Conservation (phyloP, 1,140 invertebrate species). For the Littorina saxatilis region DNA sequence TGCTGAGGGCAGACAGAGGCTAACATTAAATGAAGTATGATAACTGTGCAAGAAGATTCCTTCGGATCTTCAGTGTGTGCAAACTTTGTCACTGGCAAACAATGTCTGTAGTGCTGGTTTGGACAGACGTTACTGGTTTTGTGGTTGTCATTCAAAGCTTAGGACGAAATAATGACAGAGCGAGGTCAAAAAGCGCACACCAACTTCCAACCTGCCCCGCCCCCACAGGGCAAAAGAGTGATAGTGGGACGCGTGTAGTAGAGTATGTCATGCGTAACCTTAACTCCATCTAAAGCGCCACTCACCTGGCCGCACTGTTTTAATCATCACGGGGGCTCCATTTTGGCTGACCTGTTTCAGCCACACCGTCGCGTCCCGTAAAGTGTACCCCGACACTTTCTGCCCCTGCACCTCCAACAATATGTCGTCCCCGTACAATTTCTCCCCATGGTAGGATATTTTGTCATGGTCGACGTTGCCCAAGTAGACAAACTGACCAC, state of each 20-base stretch:
- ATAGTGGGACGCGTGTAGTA: constrained; percentile 13
- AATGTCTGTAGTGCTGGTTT: no score
- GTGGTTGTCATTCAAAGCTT: no score
- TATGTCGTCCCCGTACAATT: constrained; percentile 76
- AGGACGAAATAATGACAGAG: no score
- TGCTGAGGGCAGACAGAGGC: no score
- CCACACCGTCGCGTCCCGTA: constrained; percentile 79
- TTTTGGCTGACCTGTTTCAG: constrained; percentile 80
- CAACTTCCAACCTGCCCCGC: background rate
- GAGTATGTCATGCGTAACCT: constrained; percentile 26
- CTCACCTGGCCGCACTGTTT: constrained; percentile 79
- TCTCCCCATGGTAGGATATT: constrained; percentile 76
- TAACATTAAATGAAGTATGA: no score
- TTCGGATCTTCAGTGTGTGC: no score
- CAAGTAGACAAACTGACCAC: constrained; percentile 79
- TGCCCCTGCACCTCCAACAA: constrained; percentile 82
- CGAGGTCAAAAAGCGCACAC: background rate
- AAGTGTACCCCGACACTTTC: constrained; percentile 82
- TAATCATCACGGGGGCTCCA: constrained; percentile 79
- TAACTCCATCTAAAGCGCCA: background rate
- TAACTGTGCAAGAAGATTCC: no score
- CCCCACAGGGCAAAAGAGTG: background rate
- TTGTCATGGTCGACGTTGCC: constrained; percentile 74
- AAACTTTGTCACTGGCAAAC: no score
- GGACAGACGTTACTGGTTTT: no score